Evolutionary conservation across 2,888 invertebrate species (phyloP), one percentile per base, ranked within the genome.

Genomic region (Bembecia ichneumoniformis): DNA sequence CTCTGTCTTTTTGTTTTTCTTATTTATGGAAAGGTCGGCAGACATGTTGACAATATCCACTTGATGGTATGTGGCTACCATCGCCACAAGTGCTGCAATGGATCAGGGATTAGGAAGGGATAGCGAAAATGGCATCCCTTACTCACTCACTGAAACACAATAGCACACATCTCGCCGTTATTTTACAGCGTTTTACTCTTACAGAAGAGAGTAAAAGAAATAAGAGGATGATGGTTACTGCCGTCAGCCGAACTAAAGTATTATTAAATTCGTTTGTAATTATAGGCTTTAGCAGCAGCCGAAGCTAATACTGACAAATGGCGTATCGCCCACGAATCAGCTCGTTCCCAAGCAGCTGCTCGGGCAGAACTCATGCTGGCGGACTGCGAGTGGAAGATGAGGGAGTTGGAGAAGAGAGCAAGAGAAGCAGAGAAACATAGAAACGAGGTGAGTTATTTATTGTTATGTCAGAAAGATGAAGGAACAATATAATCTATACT

Each of bases 371-470:
- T 91, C 51, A 88, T 94, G 64, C 80, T 94, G 58, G 91, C 91
- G 3, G 94, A 95, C 80, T 94, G 94, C 77, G 94, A 95, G 82
- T 95, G 94, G 94, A 94, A 94, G 80, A 84, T 94, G 70, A 74
- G 94, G 40, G 93, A 94, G 71, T 89, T 94, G 61, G 93, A 94
- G 78, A 90, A 90, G 59, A 82, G 88, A 7, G 92, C 93, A 51
- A 90, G 94, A 58, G 92, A 92, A 34, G 90, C 90, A 47, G 91
- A 91, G 58, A 88, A 80, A 57, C 82, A 81, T 46, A 89, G 90
- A 45, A 88, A 83, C 51, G 88, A 89, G 77, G 89, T 89, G 35
- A n/a, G 43, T 35, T 20, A 17, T 17, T n/a, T 17, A 17, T 17
- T 17, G 17, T 3, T 17, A 17, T 3, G 17, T 3, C 17, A 1